A percentile compares a stretch with the other conserved stretches of the same genome.
Evolutionary conservation across 2,888 invertebrate species (phyloP).

Genomic region (Melangyna quadrimaculata): DNA sequence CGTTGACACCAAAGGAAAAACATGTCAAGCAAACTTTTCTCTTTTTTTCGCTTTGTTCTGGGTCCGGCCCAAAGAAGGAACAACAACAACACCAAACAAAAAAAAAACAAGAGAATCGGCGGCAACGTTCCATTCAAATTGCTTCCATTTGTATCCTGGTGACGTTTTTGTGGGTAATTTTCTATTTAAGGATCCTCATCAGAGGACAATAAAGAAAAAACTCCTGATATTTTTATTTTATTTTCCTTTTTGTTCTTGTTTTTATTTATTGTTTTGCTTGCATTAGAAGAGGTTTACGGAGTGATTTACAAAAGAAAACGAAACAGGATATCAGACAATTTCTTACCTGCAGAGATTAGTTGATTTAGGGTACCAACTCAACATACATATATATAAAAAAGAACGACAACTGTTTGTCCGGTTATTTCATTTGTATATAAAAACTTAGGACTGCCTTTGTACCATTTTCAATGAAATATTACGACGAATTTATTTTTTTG

Average conservation of each 20-base stretch:
- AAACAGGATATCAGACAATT: slow-evolving; percentile 11
- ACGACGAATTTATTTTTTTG: not conserved
- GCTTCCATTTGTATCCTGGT: slow-evolving; percentile 65
- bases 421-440: not conserved
- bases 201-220: not conserved
- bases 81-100: not conserved
- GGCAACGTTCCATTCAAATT: slow-evolving; percentile 59
- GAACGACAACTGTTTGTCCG: not conserved
- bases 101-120: slow-evolving; percentile 6
- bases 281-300: not conserved
- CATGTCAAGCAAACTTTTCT: slow-evolving; percentile 52
- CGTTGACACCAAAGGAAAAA: slow-evolving; percentile 66
- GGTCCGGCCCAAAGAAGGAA: not conserved
- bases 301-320: slow-evolving; percentile 19
- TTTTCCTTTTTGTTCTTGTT: not conserved
- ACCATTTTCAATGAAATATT: not conserved
- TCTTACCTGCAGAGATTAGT: slow-evolving; percentile 24
- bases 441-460: not conserved
- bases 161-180: slow-evolving; percentile 68
- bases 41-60: slow-evolving; percentile 6
- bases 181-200: slow-evolving; percentile 47
- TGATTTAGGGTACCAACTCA: too few relatives aligned
- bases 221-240: not conserved
- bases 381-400: too few relatives aligned
- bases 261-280: slow-evolving; percentile 9